Evolutionary conservation across 1,140 invertebrate species (phyloP).

Genomic region (Proales similis): DNA sequence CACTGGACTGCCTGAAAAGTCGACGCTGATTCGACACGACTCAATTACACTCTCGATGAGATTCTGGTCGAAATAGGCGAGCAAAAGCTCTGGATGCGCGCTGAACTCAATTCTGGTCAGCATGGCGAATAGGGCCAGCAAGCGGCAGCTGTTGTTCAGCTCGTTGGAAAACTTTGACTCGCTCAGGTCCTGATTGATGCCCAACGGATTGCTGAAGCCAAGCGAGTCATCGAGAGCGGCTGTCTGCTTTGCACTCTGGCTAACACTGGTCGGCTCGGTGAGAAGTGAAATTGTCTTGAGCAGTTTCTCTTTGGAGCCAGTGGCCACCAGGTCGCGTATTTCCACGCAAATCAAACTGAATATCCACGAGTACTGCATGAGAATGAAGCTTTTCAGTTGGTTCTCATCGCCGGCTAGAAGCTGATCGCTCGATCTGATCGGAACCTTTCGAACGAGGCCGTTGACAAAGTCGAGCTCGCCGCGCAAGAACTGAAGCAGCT

Average conservation of each 20-base stretch:
- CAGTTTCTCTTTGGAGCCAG: conserved; percentile 6
- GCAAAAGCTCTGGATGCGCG: too few relatives aligned
- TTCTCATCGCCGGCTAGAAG: neutral
- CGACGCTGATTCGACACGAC: neutral
- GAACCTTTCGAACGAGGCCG: conserved; percentile 8
- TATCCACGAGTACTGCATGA: conserved; percentile 14
- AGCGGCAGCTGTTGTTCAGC: too few relatives aligned
- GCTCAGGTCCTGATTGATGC: too few relatives aligned
- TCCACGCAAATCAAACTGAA: conserved; percentile 17
- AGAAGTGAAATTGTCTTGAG: conserved; percentile 9
- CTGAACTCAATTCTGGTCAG: neutral
- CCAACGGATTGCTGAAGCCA: too few relatives aligned
- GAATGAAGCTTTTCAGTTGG: neutral
- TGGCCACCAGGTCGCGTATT: conserved; percentile 9
- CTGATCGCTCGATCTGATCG: neutral
- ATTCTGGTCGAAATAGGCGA: conserved; percentile 10
- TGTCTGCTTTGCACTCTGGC: too few relatives aligned
- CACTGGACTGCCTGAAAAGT: neutral
- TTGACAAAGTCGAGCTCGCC: conserved; percentile 17
- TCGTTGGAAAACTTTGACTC: too few relatives aligned
- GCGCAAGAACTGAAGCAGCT: conserved; percentile 20
- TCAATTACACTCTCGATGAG: conserved; percentile 31
- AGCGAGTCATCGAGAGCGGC: too few relatives aligned
- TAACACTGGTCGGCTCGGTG: too few relatives aligned
- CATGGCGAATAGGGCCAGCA: neutral